These are phyloP conservation scores for Alcedo atthis DNA, from an alignment of 2,797 vertebrate species.

Conservation along the genomic window DNA sequence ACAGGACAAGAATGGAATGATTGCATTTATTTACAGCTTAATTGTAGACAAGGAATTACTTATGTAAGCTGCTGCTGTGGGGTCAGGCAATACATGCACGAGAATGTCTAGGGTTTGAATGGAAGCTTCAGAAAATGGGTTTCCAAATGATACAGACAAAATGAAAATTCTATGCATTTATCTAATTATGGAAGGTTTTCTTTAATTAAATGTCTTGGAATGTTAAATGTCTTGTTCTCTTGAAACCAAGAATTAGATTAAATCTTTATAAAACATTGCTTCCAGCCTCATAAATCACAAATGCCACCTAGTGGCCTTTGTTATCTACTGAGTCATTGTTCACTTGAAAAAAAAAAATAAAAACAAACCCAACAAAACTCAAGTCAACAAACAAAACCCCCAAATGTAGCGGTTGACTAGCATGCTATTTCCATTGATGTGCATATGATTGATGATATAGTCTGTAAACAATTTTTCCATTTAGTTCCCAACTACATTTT, in stretches of 20 bases:
- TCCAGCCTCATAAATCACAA: slow-evolving; percentile 80
- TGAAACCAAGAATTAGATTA: slow-evolving; percentile 55
- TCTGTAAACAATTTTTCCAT: not conserved
- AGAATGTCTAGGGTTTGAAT: slow-evolving; percentile 63
- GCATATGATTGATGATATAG: not conserved
- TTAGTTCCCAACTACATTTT: not conserved
- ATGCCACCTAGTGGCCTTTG: slow-evolving; percentile 81
- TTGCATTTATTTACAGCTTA: slow-evolving; percentile 86
- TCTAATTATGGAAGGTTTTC: slow-evolving; percentile 22
- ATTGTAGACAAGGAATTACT: slow-evolving; percentile 83
- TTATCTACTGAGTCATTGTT: slow-evolving; percentile 15
- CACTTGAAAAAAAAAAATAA: fast-evolving
- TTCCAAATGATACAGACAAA: slow-evolving; percentile 18
- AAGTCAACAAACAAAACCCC: not conserved
- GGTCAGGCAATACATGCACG: slow-evolving; percentile 72
- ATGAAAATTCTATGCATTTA: slow-evolving; percentile 40
- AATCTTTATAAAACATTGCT: slow-evolving; percentile 44
- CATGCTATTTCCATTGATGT: not conserved
- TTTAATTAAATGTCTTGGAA: slow-evolving; percentile 63
- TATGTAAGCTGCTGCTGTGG: slow-evolving; percentile 67
- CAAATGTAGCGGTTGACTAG: not conserved
- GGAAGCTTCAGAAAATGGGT: slow-evolving; percentile 48
- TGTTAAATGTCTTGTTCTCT: slow-evolving; percentile 65
- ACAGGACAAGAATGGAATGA: slow-evolving; percentile 82
- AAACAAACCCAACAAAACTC: not conserved